A percentile compares a stretch with the other conserved stretches of the same genome.
Conservation (phyloP, 2,797 vertebrate genomes). For the Antrozous pallidus region DNA sequence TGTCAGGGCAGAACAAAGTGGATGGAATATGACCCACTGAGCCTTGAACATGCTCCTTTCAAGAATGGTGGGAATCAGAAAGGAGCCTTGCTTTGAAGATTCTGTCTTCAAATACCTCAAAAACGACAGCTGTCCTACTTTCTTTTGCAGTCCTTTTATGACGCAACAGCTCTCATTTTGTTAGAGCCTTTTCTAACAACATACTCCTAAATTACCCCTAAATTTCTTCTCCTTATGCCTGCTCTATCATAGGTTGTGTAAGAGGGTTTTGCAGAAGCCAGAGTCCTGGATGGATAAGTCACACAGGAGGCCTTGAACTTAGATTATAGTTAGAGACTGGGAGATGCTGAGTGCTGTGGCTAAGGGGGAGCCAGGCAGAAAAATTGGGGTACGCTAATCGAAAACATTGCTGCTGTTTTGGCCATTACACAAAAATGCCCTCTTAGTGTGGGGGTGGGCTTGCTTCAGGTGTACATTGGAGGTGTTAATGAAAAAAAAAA, state of each 20-base stretch:
- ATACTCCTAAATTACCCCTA: background rate
- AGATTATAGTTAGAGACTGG: background rate
- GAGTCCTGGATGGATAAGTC: background rate
- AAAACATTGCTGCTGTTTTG: background rate
- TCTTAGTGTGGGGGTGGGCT: background rate
- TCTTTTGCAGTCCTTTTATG: conserved; percentile 17
- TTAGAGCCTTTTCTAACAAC: conserved; percentile 22
- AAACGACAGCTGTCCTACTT: conserved; percentile 48
- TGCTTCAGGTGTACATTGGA: background rate
- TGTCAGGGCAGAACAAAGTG: background rate
- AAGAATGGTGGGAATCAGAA: conserved; percentile 36
- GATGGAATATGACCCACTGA: background rate
- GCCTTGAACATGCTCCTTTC: background rate
- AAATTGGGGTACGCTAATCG: background rate
- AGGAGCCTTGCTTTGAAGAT: conserved; percentile 46
- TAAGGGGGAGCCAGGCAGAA: background rate
- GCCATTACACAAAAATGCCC: background rate
- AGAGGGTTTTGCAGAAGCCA: background rate
- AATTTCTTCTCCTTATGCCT: conserved; percentile 29
- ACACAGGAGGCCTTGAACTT: background rate
- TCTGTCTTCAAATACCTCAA: conserved; percentile 32
- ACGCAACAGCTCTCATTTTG: conserved; percentile 37
- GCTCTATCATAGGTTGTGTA: background rate
- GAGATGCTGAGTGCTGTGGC: background rate
- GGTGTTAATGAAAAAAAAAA: too few relatives aligned